Percentiles rank a stretch among this genome's conserved stretches.
phyloP scores from a whole-genome alignment of 2,113 vertebrate genomes.

The Xenopus tropicalis region UCB_Xtro_10.0 CM004446.2:145986001-145986500 shows the following conservation, averaged over 20 bases:
- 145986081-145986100: too few relatives aligned
- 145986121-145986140: too few relatives aligned
- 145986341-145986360: conserved; percentile 76
- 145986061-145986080: too few relatives aligned
- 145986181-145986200: conserved; percentile 75
- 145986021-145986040: too few relatives aligned
- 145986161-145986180: conserved; percentile 83
- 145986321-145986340: conserved; percentile 97
- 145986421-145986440: conserved; percentile 16
- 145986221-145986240: conserved; percentile 87
- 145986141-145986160: conserved; percentile 75
- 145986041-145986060: too few relatives aligned
- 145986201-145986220: conserved; percentile 87
- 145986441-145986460: conserved; percentile 48
- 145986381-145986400: conserved; percentile 48
- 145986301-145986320: conserved; percentile 97
- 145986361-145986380: too few relatives aligned
- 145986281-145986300: conserved; percentile 93
- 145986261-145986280: conserved; percentile 91
- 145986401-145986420: conserved; percentile 39
- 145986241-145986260: conserved; percentile 81
- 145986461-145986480: conserved; percentile 48
- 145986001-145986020: too few relatives aligned
- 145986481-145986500: conserved; percentile 46
- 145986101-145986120: too few relatives aligned